Evolutionary conservation across 2,888 invertebrate genomes (phyloP).

Genomic region (Cecidostiba fungosa): DNA sequence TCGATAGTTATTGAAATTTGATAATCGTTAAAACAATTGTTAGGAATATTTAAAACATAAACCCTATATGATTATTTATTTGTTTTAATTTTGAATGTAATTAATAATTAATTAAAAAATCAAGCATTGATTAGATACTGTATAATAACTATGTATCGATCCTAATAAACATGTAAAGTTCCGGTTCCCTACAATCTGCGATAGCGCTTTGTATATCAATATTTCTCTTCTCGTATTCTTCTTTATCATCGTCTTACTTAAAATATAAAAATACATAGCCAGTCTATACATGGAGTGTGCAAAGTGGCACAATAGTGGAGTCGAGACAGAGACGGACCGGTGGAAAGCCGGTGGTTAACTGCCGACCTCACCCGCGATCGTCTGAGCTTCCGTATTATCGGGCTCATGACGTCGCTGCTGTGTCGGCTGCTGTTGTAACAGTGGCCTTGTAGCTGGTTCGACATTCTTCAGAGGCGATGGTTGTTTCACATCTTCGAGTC

Average conservation of each 20-base stretch:
- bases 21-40: background rate
- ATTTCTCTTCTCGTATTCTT: slow-evolving; percentile 48
- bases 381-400: slow-evolving; percentile 65
- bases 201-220: slow-evolving; percentile 52
- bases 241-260: slow-evolving; percentile 73
- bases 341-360: slow-evolving; percentile 77
- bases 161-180: slow-evolving; percentile 39
- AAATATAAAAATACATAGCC: slow-evolving; percentile 80
- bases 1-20: slow-evolving; percentile 45
- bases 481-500: slow-evolving; percentile 76
- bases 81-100: slow-evolving; percentile 1
- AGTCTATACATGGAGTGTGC: slow-evolving; percentile 80
- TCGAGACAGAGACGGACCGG: slow-evolving; percentile 68
- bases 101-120: slow-evolving; percentile 1
- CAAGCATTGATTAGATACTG: background rate
- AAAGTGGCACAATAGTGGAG: slow-evolving; percentile 78
- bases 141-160: slow-evolving; percentile 45
- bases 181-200: slow-evolving; percentile 38
- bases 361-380: slow-evolving; percentile 73
- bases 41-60: background rate
- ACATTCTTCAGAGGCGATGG: slow-evolving; percentile 75
- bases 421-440: slow-evolving; percentile 61
- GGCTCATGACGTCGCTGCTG: slow-evolving; percentile 64
- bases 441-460: slow-evolving; percentile 70
- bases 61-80: background rate